Evolutionary conservation across 2,113 vertebrate species (phyloP).

Genomic region (Herpetotheres cachinnans): DNA sequence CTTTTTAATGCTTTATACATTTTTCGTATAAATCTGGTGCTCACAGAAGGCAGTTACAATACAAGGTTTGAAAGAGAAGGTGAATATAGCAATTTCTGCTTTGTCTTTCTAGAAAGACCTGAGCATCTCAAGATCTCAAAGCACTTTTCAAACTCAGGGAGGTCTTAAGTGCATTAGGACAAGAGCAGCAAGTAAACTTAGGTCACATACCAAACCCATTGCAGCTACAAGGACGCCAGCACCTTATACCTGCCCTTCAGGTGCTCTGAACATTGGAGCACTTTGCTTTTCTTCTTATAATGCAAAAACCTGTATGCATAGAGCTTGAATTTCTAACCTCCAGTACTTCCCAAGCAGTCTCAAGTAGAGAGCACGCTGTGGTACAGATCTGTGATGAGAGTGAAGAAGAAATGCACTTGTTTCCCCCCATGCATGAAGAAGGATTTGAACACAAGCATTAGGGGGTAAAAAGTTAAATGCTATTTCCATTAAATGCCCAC

Average conservation of each 20-base stretch:
- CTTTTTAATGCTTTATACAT: background rate
- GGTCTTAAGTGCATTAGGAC: background rate
- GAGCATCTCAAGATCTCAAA: background rate
- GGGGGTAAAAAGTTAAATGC: background rate
- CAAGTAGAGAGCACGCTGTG: accelerated
- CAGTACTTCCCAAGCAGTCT: background rate
- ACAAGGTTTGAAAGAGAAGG: background rate
- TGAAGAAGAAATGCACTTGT: background rate
- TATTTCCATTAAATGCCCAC: background rate
- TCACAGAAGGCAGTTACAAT: background rate
- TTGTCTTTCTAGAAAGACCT: background rate
- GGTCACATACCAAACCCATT: background rate
- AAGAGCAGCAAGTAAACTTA: background rate
- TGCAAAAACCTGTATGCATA: background rate
- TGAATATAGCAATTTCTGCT: background rate
- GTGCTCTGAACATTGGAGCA: background rate
- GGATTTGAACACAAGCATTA: background rate
- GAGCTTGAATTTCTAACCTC: background rate
- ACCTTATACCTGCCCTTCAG: background rate
- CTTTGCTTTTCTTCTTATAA: background rate
- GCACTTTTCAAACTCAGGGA: background rate
- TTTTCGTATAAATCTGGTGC: background rate
- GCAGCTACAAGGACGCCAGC: background rate
- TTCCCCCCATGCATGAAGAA: background rate
- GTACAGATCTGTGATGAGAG: background rate